These are phyloP conservation scores for Pygoscelis antarcticus DNA, from an alignment of 2,113 vertebrate genomes.

Conservation along the genomic window DNA sequence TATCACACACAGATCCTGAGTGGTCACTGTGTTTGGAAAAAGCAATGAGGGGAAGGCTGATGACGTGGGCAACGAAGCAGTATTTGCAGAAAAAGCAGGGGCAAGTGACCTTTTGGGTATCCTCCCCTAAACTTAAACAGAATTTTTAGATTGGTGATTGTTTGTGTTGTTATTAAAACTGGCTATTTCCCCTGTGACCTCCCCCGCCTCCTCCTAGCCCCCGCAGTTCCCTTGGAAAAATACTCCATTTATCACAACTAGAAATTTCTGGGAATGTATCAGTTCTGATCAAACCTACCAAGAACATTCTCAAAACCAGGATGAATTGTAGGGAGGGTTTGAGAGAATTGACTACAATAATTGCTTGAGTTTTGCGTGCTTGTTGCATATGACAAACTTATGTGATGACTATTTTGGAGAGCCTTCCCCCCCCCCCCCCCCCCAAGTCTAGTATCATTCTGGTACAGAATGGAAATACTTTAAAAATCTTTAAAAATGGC, in stretches of 20 bases:
- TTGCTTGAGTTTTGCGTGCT: background rate
- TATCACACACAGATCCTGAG: background rate
- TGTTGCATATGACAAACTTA: background rate
- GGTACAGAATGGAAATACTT: background rate
- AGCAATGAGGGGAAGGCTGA: background rate
- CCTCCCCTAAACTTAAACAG: background rate
- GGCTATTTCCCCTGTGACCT: background rate
- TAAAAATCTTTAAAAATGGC: background rate
- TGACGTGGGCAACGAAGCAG: background rate
- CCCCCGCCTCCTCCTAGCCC: no score
- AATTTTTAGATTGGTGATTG: background rate
- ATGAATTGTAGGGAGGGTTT: background rate
- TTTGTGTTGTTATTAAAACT: background rate
- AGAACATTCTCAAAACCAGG: background rate
- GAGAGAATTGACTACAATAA: background rate
- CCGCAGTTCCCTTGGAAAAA: background rate
- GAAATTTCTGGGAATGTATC: background rate
- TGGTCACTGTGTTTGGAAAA: background rate
- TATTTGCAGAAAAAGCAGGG: background rate
- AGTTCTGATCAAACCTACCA: background rate
- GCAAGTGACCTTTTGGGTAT: background rate
- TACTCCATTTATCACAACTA: background rate
- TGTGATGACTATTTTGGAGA: background rate
- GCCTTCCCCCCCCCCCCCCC: accelerated
- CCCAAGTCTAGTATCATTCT: background rate